These are phyloP conservation scores for Drosophila parabipectinata DNA, from an alignment of 1,140 invertebrate species.

Conservation along the genomic window DNA sequence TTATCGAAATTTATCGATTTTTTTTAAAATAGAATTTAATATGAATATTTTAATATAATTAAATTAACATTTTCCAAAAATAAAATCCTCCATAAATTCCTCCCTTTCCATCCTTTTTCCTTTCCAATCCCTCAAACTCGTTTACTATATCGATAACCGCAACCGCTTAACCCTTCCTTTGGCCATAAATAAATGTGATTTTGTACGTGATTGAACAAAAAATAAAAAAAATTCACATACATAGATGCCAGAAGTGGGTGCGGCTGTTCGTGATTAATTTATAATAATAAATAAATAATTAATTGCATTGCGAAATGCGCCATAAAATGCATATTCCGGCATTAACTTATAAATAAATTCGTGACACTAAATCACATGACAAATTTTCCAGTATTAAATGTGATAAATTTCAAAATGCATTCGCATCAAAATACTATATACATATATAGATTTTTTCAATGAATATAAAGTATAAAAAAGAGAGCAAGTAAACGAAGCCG, in stretches of 20 bases:
- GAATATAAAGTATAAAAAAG: constrained; percentile 10
- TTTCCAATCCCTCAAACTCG: too few relatives aligned
- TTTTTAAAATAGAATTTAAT: too few relatives aligned
- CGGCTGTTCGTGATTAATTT: constrained; percentile 40
- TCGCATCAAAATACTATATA: constrained; percentile 20
- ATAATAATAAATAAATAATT: constrained; percentile 48
- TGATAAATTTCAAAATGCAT: constrained; percentile 46
- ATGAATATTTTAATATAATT: too few relatives aligned
- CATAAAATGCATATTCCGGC: constrained; percentile 51
- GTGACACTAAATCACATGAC: constrained; percentile 59
- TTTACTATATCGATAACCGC: constrained; percentile 11
- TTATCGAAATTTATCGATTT: too few relatives aligned
- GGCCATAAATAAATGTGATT: constrained; percentile 11
- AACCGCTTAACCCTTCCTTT: constrained; percentile 25
- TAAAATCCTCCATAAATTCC: too few relatives aligned
- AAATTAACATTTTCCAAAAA: too few relatives aligned
- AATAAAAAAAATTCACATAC: neutral
- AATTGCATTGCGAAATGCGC: constrained; percentile 53
- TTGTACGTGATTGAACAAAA: constrained; percentile 30
- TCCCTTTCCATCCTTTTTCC: too few relatives aligned
- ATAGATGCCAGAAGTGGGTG: neutral
- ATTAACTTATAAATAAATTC: constrained; percentile 57
- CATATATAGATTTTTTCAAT: constrained; percentile 3
- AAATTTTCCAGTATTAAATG: constrained; percentile 49
- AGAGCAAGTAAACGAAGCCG: constrained; percentile 12